Conservation (phyloP, 1,140 invertebrate species). For the Pseudomyrmex pallidus region DNA sequence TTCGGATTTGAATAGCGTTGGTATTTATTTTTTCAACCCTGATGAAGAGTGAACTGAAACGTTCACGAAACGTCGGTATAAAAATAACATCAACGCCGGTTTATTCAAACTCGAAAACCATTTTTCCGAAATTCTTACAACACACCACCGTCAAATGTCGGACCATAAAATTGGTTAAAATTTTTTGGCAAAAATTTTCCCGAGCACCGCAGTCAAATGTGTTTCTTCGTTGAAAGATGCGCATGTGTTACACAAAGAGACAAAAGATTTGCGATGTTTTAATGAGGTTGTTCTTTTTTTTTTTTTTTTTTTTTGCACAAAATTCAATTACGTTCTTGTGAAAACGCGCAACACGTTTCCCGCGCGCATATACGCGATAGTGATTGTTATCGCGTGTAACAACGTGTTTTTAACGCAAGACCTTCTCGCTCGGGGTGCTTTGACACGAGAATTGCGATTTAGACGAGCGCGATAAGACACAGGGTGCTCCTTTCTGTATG, state of each 20-base stretch:
- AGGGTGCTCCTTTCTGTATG: neutral
- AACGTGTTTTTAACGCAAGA: neutral
- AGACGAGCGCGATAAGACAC: conserved; percentile 4
- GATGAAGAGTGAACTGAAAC: no score
- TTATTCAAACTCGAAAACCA: no score
- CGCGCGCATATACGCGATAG: neutral
- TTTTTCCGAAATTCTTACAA: no score
- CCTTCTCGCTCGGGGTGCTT: neutral
- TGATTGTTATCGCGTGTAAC: neutral
- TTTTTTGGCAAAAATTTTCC: no score
- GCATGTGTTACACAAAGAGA: neutral
- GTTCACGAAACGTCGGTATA: no score
- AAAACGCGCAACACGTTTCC: conserved; percentile 3
- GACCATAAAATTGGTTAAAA: no score
- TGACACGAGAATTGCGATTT: neutral
- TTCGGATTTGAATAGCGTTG: no score
- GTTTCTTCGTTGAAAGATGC: no score
- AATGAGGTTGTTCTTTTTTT: neutral
- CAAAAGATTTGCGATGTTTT: neutral
- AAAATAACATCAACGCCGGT: no score
- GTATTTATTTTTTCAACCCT: no score
- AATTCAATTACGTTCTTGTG: neutral
- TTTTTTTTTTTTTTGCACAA: neutral
- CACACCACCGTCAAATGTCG: no score
- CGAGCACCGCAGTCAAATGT: no score